Evolutionary conservation across 2,888 invertebrate genomes (phyloP), one percentile per base, ranked within the genome.

Genomic region (Volucella inanis): DNA sequence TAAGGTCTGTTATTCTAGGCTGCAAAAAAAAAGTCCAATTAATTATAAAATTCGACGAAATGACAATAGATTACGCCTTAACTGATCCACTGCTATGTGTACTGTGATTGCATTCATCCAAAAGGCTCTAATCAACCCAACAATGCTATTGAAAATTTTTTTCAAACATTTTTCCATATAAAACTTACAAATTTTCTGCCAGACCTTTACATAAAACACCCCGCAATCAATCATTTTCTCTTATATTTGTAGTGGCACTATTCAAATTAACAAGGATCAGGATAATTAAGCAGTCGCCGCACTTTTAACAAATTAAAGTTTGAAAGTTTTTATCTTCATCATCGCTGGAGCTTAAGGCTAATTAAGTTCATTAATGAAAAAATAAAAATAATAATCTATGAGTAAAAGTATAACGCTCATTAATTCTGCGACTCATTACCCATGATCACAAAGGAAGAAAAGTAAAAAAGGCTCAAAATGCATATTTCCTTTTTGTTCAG

Each of bases 381-480:
- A 45, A 31, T 39, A 50, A 10, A 22, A 49, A 39, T 61, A 61
- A 22, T 61, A 52, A 54, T 15, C 18, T 11, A 49, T 15, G 18
- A 38, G 61, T 61, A 52, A 43, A 11, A 43, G 71, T 38, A 57
- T 47, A 59, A 49, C 54, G 70, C 43, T 47, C 77, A 49, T 39
- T 72, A 45, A 43, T 67, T 49, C 49, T 54, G 49, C 67, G 72
- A 47, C 59, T 77, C 75, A 68, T 77, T 71, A 65, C 49, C 31
- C 55, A 39, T 15, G 41, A 67, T 49, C 43, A 59, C 22, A 54
- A 55, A 78, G 68, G 54, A 12, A 22, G n/a, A 3, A 61, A 55
- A 22, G 50, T 49, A 62, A 12, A 9, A 31, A 22, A 65, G 39
- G 39, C 14, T 15, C 43, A 45, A 57, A 22, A 45, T 47, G 67